Conservation (phyloP, 2,888 invertebrate genomes). For the Sinopyrophorus schimmeli region DNA sequence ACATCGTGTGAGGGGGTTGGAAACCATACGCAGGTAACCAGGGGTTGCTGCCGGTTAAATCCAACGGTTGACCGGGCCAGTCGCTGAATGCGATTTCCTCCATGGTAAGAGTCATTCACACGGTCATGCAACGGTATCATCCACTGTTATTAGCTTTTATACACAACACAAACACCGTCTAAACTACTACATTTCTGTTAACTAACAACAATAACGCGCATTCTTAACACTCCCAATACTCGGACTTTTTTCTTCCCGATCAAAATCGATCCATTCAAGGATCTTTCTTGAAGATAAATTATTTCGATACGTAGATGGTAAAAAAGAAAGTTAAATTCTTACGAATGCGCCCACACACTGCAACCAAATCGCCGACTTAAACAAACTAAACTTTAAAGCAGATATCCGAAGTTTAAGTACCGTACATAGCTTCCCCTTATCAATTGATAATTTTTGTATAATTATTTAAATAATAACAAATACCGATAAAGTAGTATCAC, state of each 20-base stretch:
- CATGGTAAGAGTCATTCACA: conserved; percentile 53
- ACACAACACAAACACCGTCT: conserved; percentile 12
- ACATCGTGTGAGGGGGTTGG: conserved; percentile 61
- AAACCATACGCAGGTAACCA: conserved; percentile 82
- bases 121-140: conserved; percentile 43
- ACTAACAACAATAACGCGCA: conserved; percentile 3
- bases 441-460: too few relatives aligned
- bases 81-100: conserved; percentile 66
- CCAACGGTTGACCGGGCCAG: conserved; percentile 66
- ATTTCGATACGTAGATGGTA: conserved; percentile 8
- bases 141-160: conserved; percentile 20
- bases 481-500: too few relatives aligned
- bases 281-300: background rate
- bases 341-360: conserved; percentile 11
- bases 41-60: conserved; percentile 67
- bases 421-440: too few relatives aligned
- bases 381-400: too few relatives aligned
- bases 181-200: conserved; percentile 6
- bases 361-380: too few relatives aligned
- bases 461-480: too few relatives aligned
- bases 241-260: conserved; percentile 1
- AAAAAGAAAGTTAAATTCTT: conserved; percentile 8
- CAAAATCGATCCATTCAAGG: conserved; percentile 9
- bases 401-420: too few relatives aligned
- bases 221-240: background rate